Conservation (phyloP, 1,140 invertebrate genomes). For the Leptinotarsa undecemlineata region DNA sequence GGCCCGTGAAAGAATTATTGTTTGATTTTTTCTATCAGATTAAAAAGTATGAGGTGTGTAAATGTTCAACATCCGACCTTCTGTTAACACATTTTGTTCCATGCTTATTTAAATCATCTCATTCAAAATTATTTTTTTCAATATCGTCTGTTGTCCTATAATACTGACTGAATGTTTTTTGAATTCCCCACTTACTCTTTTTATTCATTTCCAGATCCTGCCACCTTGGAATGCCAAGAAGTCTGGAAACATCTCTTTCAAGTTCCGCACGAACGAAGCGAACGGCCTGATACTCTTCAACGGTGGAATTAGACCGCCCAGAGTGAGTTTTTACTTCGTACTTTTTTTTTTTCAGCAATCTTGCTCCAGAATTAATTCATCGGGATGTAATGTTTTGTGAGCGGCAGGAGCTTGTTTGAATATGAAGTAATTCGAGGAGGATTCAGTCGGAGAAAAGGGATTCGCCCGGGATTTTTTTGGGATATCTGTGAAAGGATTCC, state of each 20-base stretch:
- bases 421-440: neutral
- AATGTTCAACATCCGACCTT: too few species aligned
- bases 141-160: too few species aligned
- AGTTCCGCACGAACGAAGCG: conserved; percentile 91
- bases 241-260: conserved; percentile 87
- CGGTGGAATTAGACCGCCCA: conserved; percentile 74
- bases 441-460: neutral
- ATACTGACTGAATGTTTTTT: neutral
- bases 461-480: neutral
- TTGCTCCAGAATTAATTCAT: conserved; percentile 9
- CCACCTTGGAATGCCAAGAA: conserved; percentile 86
- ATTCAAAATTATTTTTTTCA: too few species aligned
- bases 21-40: too few species aligned
- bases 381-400: conserved; percentile 6
- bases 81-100: too few species aligned
- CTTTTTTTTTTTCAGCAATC: neutral
- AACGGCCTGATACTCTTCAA: conserved; percentile 94
- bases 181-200: neutral
- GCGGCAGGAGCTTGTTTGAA: neutral
- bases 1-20: too few species aligned
- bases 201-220: conserved; percentile 66
- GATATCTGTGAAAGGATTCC: neutral
- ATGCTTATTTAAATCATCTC: too few species aligned
- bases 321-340: conserved; percentile 61
- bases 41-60: too few species aligned